Percentiles rank a stretch among this genome's conserved stretches.
Evolutionary conservation across 1,140 invertebrate genomes (phyloP).

Genomic region (Calosoma granatense): DNA sequence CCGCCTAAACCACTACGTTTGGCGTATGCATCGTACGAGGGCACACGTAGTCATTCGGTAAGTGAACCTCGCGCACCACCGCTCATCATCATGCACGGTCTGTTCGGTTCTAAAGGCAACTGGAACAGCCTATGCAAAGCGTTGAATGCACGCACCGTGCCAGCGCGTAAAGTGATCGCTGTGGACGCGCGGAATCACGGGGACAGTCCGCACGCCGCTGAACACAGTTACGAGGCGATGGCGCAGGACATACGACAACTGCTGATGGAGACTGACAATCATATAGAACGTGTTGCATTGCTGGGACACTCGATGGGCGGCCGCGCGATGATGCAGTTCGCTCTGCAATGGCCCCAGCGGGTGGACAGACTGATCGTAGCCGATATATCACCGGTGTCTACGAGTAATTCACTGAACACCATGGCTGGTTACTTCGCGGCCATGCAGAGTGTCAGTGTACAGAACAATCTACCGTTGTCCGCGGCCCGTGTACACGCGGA

Average conservation of each 20-base stretch:
- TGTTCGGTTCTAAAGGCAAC: conserved; percentile 78
- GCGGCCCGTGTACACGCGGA: conserved; percentile 52
- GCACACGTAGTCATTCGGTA: conserved; percentile 27
- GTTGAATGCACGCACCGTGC: conserved; percentile 49
- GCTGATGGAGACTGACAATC: conserved; percentile 44
- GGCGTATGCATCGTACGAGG: conserved; percentile 46
- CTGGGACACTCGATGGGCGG: conserved; percentile 91
- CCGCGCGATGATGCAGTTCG: conserved; percentile 66
- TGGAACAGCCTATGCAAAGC: conserved; percentile 72
- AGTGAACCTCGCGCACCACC: conserved; percentile 38
- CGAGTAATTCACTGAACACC: conserved; percentile 47
- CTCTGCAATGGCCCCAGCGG: conserved; percentile 63
- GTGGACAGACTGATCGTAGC: conserved; percentile 71
- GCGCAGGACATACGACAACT: conserved; percentile 60
- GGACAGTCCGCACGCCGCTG: conserved; percentile 65
- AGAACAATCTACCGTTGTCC: conserved; percentile 47
- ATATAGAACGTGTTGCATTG: conserved; percentile 50
- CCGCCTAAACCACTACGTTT: conserved; percentile 39
- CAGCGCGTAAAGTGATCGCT: conserved; percentile 54
- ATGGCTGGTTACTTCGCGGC: conserved; percentile 55
- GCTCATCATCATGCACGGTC: conserved; percentile 73
- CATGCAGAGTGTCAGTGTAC: conserved; percentile 49
- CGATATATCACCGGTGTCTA: conserved; percentile 70
- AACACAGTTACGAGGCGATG: conserved; percentile 62
- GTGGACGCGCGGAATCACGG: conserved; percentile 89